These are phyloP conservation scores for Falco biarmicus DNA, from an alignment of 2,797 vertebrate species.

Conservation along the genomic window DNA sequence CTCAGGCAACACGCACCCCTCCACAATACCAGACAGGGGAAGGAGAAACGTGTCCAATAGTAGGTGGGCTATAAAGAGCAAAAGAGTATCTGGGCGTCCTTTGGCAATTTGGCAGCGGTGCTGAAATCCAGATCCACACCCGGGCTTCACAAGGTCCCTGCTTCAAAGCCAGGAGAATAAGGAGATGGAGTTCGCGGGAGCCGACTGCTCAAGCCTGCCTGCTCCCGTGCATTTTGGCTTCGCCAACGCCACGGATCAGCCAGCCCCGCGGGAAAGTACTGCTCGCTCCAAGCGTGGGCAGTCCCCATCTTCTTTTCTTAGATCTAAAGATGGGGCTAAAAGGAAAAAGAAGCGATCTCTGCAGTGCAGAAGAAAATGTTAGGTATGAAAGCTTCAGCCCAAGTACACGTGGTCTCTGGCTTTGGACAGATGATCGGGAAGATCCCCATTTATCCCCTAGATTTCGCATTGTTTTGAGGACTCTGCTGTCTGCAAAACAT, in stretches of 20 bases:
- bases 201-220: not conserved
- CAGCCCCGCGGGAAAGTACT: not conserved
- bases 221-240: rapidly evolving
- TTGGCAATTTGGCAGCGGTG: rapidly evolving
- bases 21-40: not conserved
- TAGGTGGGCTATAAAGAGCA: not conserved
- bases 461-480: not conserved
- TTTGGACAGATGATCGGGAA: not conserved
- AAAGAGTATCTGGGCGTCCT: not conserved
- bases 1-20: not conserved
- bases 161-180: rapidly evolving
- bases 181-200: rapidly evolving
- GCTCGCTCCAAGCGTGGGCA: rapidly evolving
- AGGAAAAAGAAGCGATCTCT: not conserved
- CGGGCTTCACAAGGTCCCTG: not conserved
- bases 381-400: not conserved
- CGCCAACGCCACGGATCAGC: rapidly evolving
- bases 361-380: rapidly evolving
- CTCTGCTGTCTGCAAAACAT: not conserved
- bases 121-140: rapidly evolving
- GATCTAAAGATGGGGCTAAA: not conserved
- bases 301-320: rapidly evolving
- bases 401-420: rapidly evolving
- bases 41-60: rapidly evolving
- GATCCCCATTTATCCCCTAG: not conserved